Conservation (phyloP, 2,888 invertebrate species). For the Oconnorella tubifera region DNA sequence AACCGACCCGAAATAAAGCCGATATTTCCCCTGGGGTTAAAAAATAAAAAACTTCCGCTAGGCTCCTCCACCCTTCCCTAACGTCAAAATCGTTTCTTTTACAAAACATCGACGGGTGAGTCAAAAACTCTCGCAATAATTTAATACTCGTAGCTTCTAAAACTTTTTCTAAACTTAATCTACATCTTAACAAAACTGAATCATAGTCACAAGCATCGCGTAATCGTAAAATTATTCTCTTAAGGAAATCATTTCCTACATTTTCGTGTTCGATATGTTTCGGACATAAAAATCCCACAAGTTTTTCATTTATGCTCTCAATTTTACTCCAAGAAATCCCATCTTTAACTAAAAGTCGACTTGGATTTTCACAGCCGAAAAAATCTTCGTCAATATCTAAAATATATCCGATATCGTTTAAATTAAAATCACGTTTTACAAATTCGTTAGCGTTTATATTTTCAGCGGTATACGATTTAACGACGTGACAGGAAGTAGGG, state of each 20-base stretch:
- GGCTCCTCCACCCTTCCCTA: neutral
- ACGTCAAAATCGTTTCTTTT: constrained; percentile 2
- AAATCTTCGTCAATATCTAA: constrained; percentile 26
- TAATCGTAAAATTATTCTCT: neutral
- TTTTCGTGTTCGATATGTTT: constrained; percentile 15
- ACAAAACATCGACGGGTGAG: constrained; percentile 12
- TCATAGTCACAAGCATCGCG: neutral
- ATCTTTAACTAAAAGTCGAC: neutral
- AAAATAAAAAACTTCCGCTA: constrained; percentile 3
- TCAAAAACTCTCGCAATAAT: neutral
- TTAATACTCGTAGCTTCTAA: no score
- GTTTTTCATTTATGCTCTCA: neutral
- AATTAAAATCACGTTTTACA: no score
- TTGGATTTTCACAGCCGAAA: constrained; percentile 21
- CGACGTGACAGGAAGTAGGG: neutral
- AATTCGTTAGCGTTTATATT: constrained; percentile 11
- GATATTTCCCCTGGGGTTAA: neutral
- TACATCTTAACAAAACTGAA: no score
- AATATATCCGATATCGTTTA: constrained; percentile 14
- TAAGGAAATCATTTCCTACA: constrained; percentile 8
- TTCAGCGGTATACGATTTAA: neutral
- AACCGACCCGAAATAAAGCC: constrained; percentile 9
- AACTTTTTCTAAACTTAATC: no score
- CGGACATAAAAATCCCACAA: constrained; percentile 13
- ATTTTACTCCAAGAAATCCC: constrained; percentile 11